Evolutionary conservation across 1,140 invertebrate genomes (phyloP).

Genomic region (Linepithema humile): DNA sequence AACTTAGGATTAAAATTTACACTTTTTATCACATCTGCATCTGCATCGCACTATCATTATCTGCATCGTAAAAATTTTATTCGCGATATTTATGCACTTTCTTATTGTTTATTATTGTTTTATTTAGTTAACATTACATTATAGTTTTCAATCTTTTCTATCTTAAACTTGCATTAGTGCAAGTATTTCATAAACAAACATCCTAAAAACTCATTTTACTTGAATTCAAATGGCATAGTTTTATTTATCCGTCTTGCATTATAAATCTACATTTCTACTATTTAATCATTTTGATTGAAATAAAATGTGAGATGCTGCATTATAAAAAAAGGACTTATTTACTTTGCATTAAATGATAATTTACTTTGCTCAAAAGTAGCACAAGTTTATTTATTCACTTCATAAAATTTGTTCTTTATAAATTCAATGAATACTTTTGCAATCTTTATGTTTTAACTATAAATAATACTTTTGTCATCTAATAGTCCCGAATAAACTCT

Average conservation of each 20-base stretch:
- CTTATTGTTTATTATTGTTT: background rate
- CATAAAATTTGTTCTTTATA: too few species aligned
- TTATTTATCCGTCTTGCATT: background rate
- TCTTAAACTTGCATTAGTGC: background rate
- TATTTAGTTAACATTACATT: background rate
- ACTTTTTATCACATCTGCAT: too few species aligned
- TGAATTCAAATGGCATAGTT: background rate
- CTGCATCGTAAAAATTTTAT: background rate
- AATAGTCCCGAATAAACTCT: background rate
- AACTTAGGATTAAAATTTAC: background rate
- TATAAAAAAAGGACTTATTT: slow-evolving; percentile 6
- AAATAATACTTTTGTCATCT: background rate
- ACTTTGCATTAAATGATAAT: slow-evolving; percentile 5
- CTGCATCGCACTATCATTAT: too few species aligned
- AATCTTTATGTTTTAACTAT: background rate
- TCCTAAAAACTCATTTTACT: too few species aligned
- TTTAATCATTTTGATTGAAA: background rate
- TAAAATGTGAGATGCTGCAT: background rate
- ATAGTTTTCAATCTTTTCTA: background rate
- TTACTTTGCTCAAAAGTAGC: background rate
- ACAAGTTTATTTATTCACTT: background rate
- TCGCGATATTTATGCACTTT: background rate
- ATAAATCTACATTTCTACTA: background rate
- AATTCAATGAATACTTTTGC: background rate
- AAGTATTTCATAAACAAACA: too few species aligned